These are phyloP conservation scores for Psylliodes chrysocephalus DNA, from an alignment of 2,888 invertebrate species.

Conservation along the genomic window DNA sequence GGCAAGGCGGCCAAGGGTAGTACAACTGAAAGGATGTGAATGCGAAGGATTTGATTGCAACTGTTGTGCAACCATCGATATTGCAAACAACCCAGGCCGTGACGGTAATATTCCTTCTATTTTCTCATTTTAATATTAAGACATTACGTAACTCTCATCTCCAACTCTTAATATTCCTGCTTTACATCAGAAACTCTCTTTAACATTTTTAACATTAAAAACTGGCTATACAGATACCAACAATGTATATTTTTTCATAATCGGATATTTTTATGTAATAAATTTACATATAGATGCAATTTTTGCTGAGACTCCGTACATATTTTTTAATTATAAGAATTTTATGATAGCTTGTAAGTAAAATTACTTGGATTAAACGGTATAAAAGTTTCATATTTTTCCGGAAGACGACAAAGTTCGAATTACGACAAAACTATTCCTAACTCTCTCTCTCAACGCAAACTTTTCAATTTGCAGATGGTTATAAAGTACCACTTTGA, in stretches of 20 bases:
- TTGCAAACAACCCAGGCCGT: conserved; percentile 32
- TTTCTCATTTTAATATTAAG: too few species aligned
- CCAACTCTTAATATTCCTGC: too few species aligned
- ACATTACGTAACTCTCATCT: too few species aligned
- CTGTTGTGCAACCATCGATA: conserved; percentile 40
- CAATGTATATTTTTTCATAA: too few species aligned
- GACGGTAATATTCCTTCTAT: conserved; percentile 37
- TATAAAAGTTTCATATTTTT: conserved; percentile 5
- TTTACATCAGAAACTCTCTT: too few species aligned
- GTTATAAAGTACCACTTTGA: conserved; percentile 8
- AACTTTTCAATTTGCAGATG: conserved; percentile 14
- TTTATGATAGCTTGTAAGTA: background rate
- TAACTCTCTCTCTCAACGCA: background rate
- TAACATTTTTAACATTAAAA: too few species aligned
- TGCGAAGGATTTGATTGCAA: conserved; percentile 39
- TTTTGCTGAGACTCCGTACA: background rate
- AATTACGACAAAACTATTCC: conserved; percentile 1
- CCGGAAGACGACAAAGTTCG: conserved; percentile 1
- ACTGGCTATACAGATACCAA: too few species aligned
- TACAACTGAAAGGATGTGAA: conserved; percentile 36
- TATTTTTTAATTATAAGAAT: background rate
- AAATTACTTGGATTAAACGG: background rate
- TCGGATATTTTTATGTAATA: too few species aligned
- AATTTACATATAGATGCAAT: too few species aligned
- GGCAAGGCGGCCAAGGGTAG: conserved; percentile 14